phyloP scores from a whole-genome alignment of 37 sponge, comb jelly and placozoan species.

The Petrosia ficiformis region DNA sequence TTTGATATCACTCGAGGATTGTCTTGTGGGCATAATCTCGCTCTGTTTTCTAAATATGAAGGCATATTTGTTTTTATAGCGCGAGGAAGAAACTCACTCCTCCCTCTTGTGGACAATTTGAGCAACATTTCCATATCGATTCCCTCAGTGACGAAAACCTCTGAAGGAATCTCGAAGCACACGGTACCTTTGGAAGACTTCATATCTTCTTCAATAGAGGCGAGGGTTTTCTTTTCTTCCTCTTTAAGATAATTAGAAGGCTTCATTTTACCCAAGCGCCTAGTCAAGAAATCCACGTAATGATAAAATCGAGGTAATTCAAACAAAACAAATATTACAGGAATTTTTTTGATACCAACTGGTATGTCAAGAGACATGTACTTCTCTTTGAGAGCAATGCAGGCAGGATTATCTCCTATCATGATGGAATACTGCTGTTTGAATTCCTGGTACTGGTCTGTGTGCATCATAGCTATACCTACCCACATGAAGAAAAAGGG shows the following conservation, averaged over 20 bases:
- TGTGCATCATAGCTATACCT: slow-evolving; percentile 54
- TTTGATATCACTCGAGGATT: not conserved
- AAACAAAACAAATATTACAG: slow-evolving; percentile 59
- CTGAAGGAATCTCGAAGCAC: too few relatives aligned
- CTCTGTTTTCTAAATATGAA: too few relatives aligned
- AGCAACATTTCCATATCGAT: too few relatives aligned
- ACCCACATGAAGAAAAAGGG: slow-evolving; percentile 68
- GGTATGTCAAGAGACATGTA: slow-evolving; percentile 54
- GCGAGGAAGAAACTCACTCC: too few relatives aligned
- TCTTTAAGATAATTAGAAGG: slow-evolving; percentile 16
- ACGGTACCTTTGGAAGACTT: too few relatives aligned
- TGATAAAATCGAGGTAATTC: slow-evolving; percentile 71
- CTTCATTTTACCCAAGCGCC: slow-evolving; percentile 6
- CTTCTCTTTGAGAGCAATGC: slow-evolving; percentile 24
- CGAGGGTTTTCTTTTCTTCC: slow-evolving; percentile 11
- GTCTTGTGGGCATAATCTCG: too few relatives aligned
- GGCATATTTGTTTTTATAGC: too few relatives aligned
- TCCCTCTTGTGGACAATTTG: too few relatives aligned
- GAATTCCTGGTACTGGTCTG: slow-evolving; percentile 52
- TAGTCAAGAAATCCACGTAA: slow-evolving; percentile 49
- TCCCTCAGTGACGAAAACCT: too few relatives aligned
- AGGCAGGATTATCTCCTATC: slow-evolving; percentile 37
- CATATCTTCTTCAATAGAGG: too few relatives aligned
- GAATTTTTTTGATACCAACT: slow-evolving; percentile 61
- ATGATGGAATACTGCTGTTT: slow-evolving; percentile 29